Percentiles rank a stretch among this genome's conserved stretches.
These are phyloP conservation scores for Dynastes tityus DNA, from an alignment of 2,888 invertebrate species.

Conservation along the genomic window DNA sequence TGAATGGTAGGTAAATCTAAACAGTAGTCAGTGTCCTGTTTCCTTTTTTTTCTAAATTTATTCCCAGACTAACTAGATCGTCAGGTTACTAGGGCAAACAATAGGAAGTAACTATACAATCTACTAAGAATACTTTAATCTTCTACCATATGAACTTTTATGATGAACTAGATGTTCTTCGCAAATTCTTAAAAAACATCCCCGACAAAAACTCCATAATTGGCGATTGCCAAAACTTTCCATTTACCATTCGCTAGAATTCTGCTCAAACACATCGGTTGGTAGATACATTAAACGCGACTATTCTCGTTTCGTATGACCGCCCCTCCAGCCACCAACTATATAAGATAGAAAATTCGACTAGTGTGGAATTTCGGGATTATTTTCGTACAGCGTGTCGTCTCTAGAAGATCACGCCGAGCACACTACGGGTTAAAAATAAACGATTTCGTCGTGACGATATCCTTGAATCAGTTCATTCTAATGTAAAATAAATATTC, in stretches of 20 bases:
- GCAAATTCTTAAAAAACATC: too few species aligned
- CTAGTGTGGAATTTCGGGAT: conserved; percentile 48
- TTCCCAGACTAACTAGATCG: neutral
- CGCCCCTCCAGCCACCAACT: conserved; percentile 51
- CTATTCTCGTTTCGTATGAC: conserved; percentile 52
- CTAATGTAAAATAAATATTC: conserved; percentile 40
- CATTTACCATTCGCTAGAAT: conserved; percentile 39
- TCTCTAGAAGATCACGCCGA: conserved; percentile 36
- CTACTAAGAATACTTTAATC: too few species aligned
- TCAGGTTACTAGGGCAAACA: neutral
- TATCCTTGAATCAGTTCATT: conserved; percentile 47
- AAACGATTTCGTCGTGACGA: conserved; percentile 21
- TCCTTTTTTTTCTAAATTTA: neutral
- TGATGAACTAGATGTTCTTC: too few species aligned
- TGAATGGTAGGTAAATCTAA: too few species aligned
- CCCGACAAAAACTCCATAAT: conserved; percentile 50
- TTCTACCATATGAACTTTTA: too few species aligned
- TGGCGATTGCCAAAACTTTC: conserved; percentile 51
- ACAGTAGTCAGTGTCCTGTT: neutral
- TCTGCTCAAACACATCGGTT: neutral
- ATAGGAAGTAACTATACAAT: too few species aligned
- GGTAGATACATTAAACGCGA: conserved; percentile 19
- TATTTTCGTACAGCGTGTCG: conserved; percentile 47
- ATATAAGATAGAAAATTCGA: conserved; percentile 51
- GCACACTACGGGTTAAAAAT: conserved; percentile 32